Base-by-base conservation (phyloP, 2,797 vertebrate genomes). In the Gymnothorax javanicus region DNA sequence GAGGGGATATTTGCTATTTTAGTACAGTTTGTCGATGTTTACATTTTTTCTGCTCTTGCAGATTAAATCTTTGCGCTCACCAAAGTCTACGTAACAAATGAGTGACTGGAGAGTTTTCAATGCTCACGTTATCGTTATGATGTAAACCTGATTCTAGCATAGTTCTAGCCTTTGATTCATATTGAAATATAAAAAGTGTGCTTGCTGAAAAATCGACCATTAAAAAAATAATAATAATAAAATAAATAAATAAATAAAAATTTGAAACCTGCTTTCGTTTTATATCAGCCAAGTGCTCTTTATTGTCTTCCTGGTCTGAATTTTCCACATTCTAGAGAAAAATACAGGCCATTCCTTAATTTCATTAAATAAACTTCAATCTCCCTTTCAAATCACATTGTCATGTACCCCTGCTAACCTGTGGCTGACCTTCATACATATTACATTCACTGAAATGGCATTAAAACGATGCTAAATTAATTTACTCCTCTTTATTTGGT, bases 401-500 rank as follows among this genome's bases (percentile, higher is more conserved):
- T 79, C 86, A 84, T 86, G 86, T 56, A 67, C 84, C 82, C 87
- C 69, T 91, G 69, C 75, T 87, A 87, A 25, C 6, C 82, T 89
- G 58, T 87, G 88, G 91, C 85, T 91, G 85, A 94, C 87, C 86
- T 89, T 58, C 89, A 92, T 90, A 89, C 77, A 88, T 83, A 89
- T 91, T 60, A 87, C 88, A 89, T 91, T 84, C 87, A 67, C 25
- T 88, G 82, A 89, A 93, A 91, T 90, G 88, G 89, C 52, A 94
- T 88, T 87, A 88, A 87, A 89, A 88, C 69, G 77, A 9, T 43
- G 67, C 87, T 71, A 88, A 91, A 92, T 89, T 85, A 25, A 91
- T 91, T 93, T 91, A 87, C 87, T 91, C 83, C 87, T 56, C 87
- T 90, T 90, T 90, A 83, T 90, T 90, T 86, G 89, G 87, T 85